Evolutionary conservation across 2,113 vertebrate species (phyloP).

Genomic region (rabbit (Oryctolagus cuniculus)): mOryCun1.1 NC_091432.1:137878501-137879000

Average conservation of each 20-base stretch:
- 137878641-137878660: background rate
- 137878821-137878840: background rate
- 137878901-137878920: accelerated
- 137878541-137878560: background rate
- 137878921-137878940: no score
- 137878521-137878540: background rate
- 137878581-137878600: background rate
- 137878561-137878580: background rate
- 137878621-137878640: background rate
- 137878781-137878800: background rate
- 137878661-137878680: background rate
- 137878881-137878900: accelerated
- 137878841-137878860: background rate
- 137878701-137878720: background rate
- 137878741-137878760: background rate
- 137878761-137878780: background rate
- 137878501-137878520: slow-evolving; percentile 7
- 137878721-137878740: background rate
- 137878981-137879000: background rate
- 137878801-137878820: background rate
- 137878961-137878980: background rate
- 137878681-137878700: background rate
- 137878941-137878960: background rate
- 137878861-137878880: background rate
- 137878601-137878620: background rate